Evolutionary conservation across 2,797 vertebrate species (phyloP), one percentile per base, ranked within the genome.

Genomic region (Peromyscus nudipes): DNA sequence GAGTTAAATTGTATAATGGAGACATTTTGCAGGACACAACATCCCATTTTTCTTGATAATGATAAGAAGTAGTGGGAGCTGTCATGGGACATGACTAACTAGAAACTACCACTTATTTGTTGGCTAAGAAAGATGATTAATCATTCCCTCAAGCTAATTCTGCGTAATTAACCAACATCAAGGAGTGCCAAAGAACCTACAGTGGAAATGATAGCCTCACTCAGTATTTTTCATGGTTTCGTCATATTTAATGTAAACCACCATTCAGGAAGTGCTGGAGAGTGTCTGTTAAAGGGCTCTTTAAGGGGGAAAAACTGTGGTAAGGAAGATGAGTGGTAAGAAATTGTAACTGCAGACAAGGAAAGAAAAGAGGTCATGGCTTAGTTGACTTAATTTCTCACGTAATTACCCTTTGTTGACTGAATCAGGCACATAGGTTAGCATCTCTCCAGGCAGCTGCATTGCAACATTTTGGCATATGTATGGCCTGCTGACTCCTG

Each of bases 111-210:
- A 52, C 83, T 75, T 97, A 37, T 71, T 73, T 94, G 73, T 92
- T 96, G 94, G 77, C 96, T 83, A 89, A 83, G 52, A 73, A 1
- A 62, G 92, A 77, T 90, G 80, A 7, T 40, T 0, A 2, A 60
- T 96, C 81, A 60, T 93, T 10, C 34, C 77, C 96, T 69, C 82
- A 69, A 96, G 91, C 91, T 95, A 91, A 96, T 96, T 96, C 96
- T 91, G 94, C 52, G 60, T 83, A 97, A 97, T 96, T 96, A 97
- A 82, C 82, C 75, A 83, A 95, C 97, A 90, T 96, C 57, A 34
- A 55, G 37, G 62, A 84, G 31, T 95, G 96, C 91, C 96, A 95
- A 97, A 91, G 86, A 91, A 71, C 6, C 49, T 92, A 5, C 27
- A 76, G 71, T 95, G 65, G 31, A 97, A 93, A 97, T 31, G 3